Conservation (phyloP, 2,113 vertebrate species). For the Larimichthys polyactis region DNA sequence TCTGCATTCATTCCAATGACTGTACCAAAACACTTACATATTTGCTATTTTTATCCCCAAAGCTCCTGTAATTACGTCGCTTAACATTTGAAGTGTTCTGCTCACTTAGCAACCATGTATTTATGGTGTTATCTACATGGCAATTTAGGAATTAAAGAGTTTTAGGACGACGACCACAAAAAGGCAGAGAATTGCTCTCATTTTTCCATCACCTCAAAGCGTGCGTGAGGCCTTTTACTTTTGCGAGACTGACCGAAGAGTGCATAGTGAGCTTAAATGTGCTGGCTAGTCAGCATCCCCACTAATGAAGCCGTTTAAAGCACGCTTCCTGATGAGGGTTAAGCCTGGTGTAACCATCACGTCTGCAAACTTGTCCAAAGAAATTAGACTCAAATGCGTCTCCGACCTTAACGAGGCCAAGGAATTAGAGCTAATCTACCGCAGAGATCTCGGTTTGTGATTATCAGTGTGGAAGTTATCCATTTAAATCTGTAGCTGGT, state of each 20-base stretch:
- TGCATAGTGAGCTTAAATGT: background rate
- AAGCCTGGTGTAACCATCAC: slow-evolving; percentile 26
- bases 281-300: slow-evolving; percentile 15
- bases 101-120: slow-evolving; percentile 61
- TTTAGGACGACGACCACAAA: slow-evolving; percentile 62
- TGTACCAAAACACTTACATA: slow-evolving; percentile 32
- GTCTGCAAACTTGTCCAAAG: slow-evolving; percentile 53
- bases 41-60: slow-evolving; percentile 59
- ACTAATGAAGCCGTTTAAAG: slow-evolving; percentile 49
- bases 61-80: slow-evolving; percentile 68
- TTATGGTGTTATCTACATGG: slow-evolving; percentile 65
- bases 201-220: slow-evolving; percentile 59
- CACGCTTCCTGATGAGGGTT: slow-evolving; percentile 29
- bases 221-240: background rate
- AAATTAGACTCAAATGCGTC: slow-evolving; percentile 48
- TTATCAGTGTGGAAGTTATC: slow-evolving; percentile 65
- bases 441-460: slow-evolving; percentile 54
- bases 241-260: slow-evolving; percentile 14
- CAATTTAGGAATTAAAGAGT: slow-evolving; percentile 70
- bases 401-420: slow-evolving; percentile 35
- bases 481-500: slow-evolving; percentile 55
- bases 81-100: slow-evolving; percentile 63
- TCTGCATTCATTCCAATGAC: slow-evolving; percentile 17
- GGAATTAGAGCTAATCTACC: slow-evolving; percentile 51
- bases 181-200: slow-evolving; percentile 47